These are phyloP conservation scores for Nipponia nippon DNA, from an alignment of 2,113 vertebrate species.

Conservation along the genomic window DNA sequence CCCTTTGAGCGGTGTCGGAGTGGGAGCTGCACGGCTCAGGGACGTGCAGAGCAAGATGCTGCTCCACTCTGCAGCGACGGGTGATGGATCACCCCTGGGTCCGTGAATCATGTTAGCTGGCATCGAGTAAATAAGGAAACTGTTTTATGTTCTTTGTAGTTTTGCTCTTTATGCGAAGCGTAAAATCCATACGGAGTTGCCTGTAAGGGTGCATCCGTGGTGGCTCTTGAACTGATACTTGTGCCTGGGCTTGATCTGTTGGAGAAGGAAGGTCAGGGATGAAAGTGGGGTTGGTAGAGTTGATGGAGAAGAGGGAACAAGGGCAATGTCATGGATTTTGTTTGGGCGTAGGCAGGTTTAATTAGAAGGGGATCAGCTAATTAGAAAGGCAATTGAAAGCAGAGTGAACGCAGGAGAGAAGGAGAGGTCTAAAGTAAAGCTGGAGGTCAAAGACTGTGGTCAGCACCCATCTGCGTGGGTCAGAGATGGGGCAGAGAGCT, in stretches of 20 bases:
- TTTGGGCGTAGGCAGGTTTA: not conserved
- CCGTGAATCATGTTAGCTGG: not conserved
- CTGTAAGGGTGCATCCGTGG: not conserved
- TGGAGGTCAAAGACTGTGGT: not conserved
- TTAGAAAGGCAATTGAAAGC: not conserved
- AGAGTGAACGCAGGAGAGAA: not conserved
- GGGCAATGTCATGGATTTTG: not conserved
- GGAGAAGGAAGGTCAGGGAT: not conserved
- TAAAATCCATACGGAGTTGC: not conserved
- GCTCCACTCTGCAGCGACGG: not conserved
- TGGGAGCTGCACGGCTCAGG: not conserved
- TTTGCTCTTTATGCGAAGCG: accelerated
- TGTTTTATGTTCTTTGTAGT: not conserved
- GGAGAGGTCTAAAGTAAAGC: not conserved
- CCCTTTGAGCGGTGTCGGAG: accelerated
- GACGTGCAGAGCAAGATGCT: not conserved
- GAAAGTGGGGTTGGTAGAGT: not conserved
- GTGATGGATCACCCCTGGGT: not conserved
- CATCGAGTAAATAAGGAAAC: not conserved
- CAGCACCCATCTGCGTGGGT: not conserved
- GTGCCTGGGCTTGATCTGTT: not conserved
- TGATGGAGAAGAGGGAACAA: not conserved
- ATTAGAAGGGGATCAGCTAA: not conserved
- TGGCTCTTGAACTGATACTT: not conserved
- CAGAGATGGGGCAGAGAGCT: not conserved